Percentiles rank a stretch among this genome's conserved stretches.
Conservation (phyloP, 2,113 vertebrate species). For the Amia ocellicauda region DNA sequence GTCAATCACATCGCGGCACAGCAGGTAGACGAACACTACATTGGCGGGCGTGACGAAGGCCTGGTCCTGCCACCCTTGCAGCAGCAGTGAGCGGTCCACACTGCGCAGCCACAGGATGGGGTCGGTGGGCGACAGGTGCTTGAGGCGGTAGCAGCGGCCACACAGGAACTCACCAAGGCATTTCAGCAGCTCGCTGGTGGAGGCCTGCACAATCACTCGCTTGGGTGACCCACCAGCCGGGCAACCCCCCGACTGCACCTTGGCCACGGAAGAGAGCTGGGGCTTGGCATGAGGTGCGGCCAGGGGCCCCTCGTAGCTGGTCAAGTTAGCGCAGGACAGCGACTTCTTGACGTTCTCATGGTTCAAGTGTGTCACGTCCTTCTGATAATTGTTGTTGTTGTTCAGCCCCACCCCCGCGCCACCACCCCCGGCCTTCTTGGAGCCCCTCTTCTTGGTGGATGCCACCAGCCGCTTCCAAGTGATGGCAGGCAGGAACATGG, state of each 20-base stretch:
- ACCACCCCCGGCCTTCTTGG: conserved; percentile 47
- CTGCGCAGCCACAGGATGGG: conserved; percentile 72
- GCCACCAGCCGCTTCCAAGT: conserved; percentile 78
- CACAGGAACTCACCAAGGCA: conserved; percentile 76
- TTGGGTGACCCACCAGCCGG: conserved; percentile 52
- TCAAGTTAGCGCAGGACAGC: conserved; percentile 73
- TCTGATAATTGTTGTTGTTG: conserved; percentile 64
- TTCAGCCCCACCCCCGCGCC: conserved; percentile 42
- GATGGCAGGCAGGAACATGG: conserved; percentile 72
- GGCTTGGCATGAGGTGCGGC: conserved; percentile 43
- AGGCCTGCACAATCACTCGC: conserved; percentile 75
- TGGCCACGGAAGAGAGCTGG: conserved; percentile 61
- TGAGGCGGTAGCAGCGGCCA: conserved; percentile 70
- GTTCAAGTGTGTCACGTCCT: conserved; percentile 68
- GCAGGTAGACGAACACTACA: conserved; percentile 79
- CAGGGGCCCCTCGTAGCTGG: conserved; percentile 64
- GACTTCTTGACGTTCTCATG: conserved; percentile 74
- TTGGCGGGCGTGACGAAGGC: conserved; percentile 79
- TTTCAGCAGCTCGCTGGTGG: conserved; percentile 75
- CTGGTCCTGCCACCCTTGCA: conserved; percentile 82
- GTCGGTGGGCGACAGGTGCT: conserved; percentile 66
- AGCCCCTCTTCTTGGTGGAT: conserved; percentile 68
- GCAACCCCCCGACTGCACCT: conserved; percentile 38
- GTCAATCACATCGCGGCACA: conserved; percentile 72
- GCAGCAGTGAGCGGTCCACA: conserved; percentile 72